Conservation (phyloP, 2,797 vertebrate genomes). For the Muraenolepis orangiensis region DNA sequence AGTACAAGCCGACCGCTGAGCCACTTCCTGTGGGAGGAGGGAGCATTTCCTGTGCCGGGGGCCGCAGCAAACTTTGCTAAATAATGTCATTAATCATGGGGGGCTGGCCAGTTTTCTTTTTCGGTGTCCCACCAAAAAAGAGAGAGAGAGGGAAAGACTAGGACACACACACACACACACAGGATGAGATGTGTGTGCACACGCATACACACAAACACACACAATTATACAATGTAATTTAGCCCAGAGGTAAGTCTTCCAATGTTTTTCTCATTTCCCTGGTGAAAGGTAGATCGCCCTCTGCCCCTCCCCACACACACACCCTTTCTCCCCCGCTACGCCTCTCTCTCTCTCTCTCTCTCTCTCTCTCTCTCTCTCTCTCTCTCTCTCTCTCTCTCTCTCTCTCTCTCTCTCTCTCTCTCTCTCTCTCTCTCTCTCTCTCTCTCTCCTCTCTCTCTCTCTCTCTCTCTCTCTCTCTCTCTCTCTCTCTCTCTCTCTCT, state of each 20-base stretch:
- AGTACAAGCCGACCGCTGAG: constrained; percentile 74
- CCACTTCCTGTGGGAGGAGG: constrained; percentile 84
- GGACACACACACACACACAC: not conserved
- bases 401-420: not conserved
- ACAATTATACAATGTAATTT: constrained; percentile 67
- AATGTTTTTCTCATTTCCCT: constrained; percentile 69
- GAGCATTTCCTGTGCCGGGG: constrained; percentile 82
- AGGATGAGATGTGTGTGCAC: not conserved
- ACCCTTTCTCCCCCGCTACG: not conserved
- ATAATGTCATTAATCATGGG: constrained; percentile 88
- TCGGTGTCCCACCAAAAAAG: constrained; percentile 49
- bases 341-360: not conserved
- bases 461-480: not conserved
- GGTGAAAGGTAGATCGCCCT: constrained; percentile 81
- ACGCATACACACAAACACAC: constrained; percentile 55
- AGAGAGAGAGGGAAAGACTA: constrained; percentile 26
- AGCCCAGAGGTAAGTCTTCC: constrained; percentile 64
- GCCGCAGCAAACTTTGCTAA: constrained; percentile 79
- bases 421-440: not conserved
- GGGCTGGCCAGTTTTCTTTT: constrained; percentile 60
- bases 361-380: not conserved
- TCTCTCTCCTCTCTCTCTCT: constrained; percentile 7
- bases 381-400: no score
- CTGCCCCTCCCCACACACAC: constrained; percentile 68
- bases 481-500: not conserved